These are phyloP conservation scores for Papilio machaon DNA, from an alignment of 1,140 invertebrate species.

Conservation along the genomic window DNA sequence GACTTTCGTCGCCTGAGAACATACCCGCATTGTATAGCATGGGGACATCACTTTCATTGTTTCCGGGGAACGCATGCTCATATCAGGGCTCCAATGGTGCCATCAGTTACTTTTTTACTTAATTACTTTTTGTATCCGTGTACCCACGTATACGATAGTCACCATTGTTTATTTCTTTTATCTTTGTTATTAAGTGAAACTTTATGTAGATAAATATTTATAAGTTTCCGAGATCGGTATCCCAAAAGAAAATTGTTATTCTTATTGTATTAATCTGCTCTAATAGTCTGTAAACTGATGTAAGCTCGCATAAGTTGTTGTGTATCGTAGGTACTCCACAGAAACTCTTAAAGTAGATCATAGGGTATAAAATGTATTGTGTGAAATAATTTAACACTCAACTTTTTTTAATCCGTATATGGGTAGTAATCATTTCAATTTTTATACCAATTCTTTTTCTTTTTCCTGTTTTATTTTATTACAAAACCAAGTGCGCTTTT, in stretches of 20 bases:
- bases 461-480: background rate
- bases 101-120: constrained; percentile 28
- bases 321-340: background rate
- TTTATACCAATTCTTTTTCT: too few relatives aligned
- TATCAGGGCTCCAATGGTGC: constrained; percentile 13
- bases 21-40: constrained; percentile 49
- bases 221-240: background rate
- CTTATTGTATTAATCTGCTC: background rate
- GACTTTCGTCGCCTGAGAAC: constrained; percentile 68
- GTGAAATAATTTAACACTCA: background rate
- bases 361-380: background rate
- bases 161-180: constrained; percentile 28
- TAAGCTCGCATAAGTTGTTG: background rate
- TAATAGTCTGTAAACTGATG: background rate
- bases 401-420: background rate
- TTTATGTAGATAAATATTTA: background rate
- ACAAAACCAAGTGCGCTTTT: too few relatives aligned
- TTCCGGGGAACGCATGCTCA: constrained; percentile 47
- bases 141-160: background rate
- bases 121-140: constrained; percentile 24
- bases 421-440: background rate
- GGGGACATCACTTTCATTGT: constrained; percentile 59
- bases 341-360: background rate
- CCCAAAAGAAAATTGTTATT: background rate
- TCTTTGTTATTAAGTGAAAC: background rate